Evolutionary conservation across 2,888 invertebrate species (phyloP).

Genomic region (Lymantria dispar): DNA sequence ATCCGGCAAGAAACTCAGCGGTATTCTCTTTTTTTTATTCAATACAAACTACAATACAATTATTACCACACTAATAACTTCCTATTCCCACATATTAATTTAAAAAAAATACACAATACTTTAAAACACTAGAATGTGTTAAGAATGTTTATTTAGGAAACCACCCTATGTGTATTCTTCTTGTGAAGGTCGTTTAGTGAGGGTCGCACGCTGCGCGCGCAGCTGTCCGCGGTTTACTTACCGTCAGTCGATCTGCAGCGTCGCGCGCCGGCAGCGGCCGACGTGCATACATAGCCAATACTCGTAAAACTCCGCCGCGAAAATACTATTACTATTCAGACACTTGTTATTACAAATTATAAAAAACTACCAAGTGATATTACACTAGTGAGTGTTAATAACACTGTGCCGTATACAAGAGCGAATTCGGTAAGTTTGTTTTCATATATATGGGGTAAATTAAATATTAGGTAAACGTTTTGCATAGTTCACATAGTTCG

Average conservation of each 20-base stretch:
- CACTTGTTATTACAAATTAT: constrained; percentile 21
- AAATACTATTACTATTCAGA: constrained; percentile 32
- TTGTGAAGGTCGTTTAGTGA: constrained; percentile 45
- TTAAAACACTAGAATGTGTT: no score
- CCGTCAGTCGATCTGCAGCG: constrained; percentile 70
- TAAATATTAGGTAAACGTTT: constrained; percentile 68
- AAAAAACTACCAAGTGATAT: constrained; percentile 14
- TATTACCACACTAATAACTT: no score
- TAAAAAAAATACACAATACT: no score
- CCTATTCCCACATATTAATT: no score
- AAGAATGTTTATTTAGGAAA: constrained; percentile 14
- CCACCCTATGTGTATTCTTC: constrained; percentile 27
- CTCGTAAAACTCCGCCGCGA: constrained; percentile 27
- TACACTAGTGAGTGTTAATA: constrained; percentile 27
- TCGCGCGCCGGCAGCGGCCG: constrained; percentile 60
- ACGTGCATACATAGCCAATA: constrained; percentile 27
- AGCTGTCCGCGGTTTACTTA: constrained; percentile 33
- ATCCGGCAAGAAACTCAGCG: no score
- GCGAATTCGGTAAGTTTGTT: constrained; percentile 54
- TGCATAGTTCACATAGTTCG: constrained; percentile 73
- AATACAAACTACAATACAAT: no score
- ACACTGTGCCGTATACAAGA: constrained; percentile 5
- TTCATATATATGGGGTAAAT: constrained; percentile 41
- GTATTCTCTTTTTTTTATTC: no score
- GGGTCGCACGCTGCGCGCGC: constrained; percentile 58